Evolutionary conservation across 2,888 invertebrate species (phyloP), one percentile per base, ranked within the genome.

Genomic region (Sycophila texana): DNA sequence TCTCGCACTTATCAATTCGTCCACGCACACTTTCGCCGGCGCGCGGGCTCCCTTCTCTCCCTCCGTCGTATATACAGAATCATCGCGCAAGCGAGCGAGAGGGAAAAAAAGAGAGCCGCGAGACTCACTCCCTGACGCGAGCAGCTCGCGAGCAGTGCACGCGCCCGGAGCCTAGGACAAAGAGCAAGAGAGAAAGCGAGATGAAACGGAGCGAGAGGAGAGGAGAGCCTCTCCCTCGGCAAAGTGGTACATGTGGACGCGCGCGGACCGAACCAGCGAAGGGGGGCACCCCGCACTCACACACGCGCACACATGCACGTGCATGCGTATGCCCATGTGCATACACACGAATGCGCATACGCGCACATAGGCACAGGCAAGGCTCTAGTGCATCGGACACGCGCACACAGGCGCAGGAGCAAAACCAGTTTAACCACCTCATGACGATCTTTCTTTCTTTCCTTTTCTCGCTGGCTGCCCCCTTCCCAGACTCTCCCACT

Each of bases 371-470:
- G n/a, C n/a, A n/a, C n/a, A n/a, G n/a, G n/a, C n/a, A 63, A 1
- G 30, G 61, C 61, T 39, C 47, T 26, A 74, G 70, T 65, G 71
- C 68, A 73, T 58, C 66, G 74, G 73, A 67, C 74, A 81, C 66
- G 20, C 26, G n/a, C 85, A 84, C 84, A 86, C 87, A 86, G 86
- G 86, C 85, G 86, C 70, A 77, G 78, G 78, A 74, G 84, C 83
- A 82, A 84, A 90, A 90, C 90, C 90, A 89, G 90, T 90, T 88
- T 89, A 88, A 90, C 90, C 90, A 89, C 90, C 90, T 90, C 90
- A 88, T 88, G 89, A 88, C 87, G 88, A 88, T 89, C 89, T 89
- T 88, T 90, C 90, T 90, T 89, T 83, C 71, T 90, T 89, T 83
- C 71, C 80, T 82, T 81, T 81, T 82, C 79, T 79, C 75, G 39